Evolutionary conservation across 2,888 invertebrate genomes (phyloP).

Genomic region (Tetragonisca angustula): DNA sequence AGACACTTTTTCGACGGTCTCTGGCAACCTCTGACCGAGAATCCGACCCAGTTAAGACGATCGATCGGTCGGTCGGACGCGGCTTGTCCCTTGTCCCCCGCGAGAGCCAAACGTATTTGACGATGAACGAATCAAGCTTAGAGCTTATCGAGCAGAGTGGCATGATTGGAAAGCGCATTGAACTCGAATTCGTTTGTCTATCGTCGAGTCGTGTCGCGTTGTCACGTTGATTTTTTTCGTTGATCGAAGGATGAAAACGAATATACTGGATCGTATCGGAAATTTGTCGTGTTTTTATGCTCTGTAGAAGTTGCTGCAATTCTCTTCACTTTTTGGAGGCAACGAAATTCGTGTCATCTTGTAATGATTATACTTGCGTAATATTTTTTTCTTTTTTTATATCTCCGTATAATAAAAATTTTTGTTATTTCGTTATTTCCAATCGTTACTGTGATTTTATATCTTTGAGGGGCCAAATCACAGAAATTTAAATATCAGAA

Average conservation of each 20-base stretch:
- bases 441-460: no score
- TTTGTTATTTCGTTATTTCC: no score
- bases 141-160: not conserved
- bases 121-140: conserved; percentile 21
- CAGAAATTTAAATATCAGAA: no score
- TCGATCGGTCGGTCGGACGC: conserved; percentile 56
- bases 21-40: conserved; percentile 42
- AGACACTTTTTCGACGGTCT: conserved; percentile 30
- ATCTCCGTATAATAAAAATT: no score
- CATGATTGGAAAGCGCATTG: not conserved
- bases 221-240: not conserved
- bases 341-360: no score
- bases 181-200: not conserved
- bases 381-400: no score
- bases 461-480: no score
- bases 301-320: no score
- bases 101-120: conserved; percentile 30
- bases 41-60: conserved; percentile 63
- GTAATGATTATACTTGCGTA: no score
- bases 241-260: not conserved
- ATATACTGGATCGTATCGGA: no score
- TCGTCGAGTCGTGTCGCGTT: not conserved
- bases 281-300: no score
- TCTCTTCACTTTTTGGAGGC: no score
- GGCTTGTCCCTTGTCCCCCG: conserved; percentile 26